A percentile compares a stretch with the other conserved stretches of the same genome.
Conservation (phyloP, 1,140 invertebrate species). For the Eupeodes corollae region DNA sequence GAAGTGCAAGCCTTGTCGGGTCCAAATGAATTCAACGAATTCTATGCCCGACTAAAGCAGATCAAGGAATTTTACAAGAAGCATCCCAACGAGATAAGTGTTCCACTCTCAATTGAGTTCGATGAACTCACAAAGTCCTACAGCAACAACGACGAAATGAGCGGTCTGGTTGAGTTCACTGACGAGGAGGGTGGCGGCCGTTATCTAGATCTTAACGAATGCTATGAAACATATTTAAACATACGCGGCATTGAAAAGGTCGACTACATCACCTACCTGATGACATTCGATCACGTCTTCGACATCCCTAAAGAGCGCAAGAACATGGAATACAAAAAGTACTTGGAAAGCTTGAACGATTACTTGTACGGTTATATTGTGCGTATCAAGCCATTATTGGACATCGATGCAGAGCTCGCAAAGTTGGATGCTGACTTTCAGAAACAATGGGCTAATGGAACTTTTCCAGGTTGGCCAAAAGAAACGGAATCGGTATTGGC, state of each 20-base stretch:
- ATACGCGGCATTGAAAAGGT: constrained; percentile 94
- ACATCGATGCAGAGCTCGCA: constrained; percentile 70
- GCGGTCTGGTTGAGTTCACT: constrained; percentile 83
- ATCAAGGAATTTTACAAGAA: constrained; percentile 95
- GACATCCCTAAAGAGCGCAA: constrained; percentile 93
- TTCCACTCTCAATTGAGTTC: constrained; percentile 95
- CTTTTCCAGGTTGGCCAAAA: constrained; percentile 94
- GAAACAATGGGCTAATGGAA: constrained; percentile 76
- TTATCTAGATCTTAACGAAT: constrained; percentile 96
- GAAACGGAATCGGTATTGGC: constrained; percentile 86
- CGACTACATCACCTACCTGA: constrained; percentile 92
- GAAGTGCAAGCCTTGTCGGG: constrained; percentile 90
- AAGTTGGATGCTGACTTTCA: constrained; percentile 73
- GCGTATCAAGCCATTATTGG: constrained; percentile 83
- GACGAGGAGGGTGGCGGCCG: constrained; percentile 99
- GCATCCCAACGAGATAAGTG: constrained; percentile 90
- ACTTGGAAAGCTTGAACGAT: constrained; percentile 71
- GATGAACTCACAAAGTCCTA: constrained; percentile 76
- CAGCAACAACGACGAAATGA: constrained; percentile 38
- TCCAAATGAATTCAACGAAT: constrained; percentile 96
- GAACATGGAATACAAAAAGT: constrained; percentile 84
- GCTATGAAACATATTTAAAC: constrained; percentile 93
- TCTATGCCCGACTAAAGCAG: constrained; percentile 84
- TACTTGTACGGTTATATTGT: constrained; percentile 80
- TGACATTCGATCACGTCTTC: constrained; percentile 90